These are phyloP conservation scores for Thunnus maccoyii DNA, from an alignment of 2,113 vertebrate species.

Conservation along the genomic window DNA sequence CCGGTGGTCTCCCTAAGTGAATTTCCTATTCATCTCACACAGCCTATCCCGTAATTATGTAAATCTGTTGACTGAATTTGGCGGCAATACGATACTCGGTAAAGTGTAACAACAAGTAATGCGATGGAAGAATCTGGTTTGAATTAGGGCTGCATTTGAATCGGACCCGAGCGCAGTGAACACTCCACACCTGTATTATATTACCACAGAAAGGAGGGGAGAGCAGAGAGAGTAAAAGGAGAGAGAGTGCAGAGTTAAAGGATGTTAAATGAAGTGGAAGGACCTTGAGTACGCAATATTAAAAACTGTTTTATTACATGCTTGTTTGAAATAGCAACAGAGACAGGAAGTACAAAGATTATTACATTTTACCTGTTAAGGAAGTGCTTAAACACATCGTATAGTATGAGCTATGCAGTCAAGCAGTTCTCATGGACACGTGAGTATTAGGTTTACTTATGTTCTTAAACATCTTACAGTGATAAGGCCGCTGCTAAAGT, in stretches of 20 bases:
- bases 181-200: constrained; percentile 80
- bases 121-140: constrained; percentile 76
- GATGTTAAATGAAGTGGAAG: constrained; percentile 71
- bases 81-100: constrained; percentile 78
- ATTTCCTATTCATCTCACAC: constrained; percentile 82
- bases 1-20: constrained; percentile 79
- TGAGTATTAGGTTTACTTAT: constrained; percentile 32
- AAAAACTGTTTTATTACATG: constrained; percentile 65
- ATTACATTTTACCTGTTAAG: constrained; percentile 60
- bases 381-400: constrained; percentile 14
- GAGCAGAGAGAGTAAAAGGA: constrained; percentile 31
- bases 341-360: constrained; percentile 50
- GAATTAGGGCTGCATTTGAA: constrained; percentile 73
- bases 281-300: constrained; percentile 53
- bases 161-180: constrained; percentile 33
- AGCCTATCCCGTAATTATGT: constrained; percentile 82
- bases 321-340: constrained; percentile 62
- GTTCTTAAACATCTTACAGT: constrained; percentile 44
- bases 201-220: constrained; percentile 69
- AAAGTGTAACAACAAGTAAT: constrained; percentile 79
- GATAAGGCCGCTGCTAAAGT: constrained; percentile 46
- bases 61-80: constrained; percentile 84
- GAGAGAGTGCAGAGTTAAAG: constrained; percentile 35
- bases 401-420: constrained; percentile 8
- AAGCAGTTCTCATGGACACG: constrained; percentile 43